Base-by-base conservation (phyloP, 2,888 invertebrate genomes). In the Chaitophorus viminalis region DNA sequence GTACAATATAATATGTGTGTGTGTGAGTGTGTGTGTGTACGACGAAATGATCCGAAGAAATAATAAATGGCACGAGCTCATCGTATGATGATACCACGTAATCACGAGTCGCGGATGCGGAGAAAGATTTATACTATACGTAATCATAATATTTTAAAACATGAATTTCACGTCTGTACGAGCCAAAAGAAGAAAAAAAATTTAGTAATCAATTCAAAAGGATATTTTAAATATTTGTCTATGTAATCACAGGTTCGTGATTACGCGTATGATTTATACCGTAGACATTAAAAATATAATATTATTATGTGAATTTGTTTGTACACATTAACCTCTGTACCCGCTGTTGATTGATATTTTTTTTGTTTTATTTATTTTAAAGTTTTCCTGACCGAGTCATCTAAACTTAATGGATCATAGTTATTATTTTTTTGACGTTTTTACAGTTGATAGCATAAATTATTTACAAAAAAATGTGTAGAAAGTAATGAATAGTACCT, bases 121-220 rank as follows among this genome's bases (percentile, higher is more conserved):
- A 33, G 72, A 82, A 74, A 82, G 72, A 74, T 81, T 46, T 17
- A 60, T 54, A n/a, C 54, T 74, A n/a, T n/a, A 74, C 36, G 54
- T 54, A 74, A 82, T 36, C 82, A 9, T 54, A 36, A 60, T 60
- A 60, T 81, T 70, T 25, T 52, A 82, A 52, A 70, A 82, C 25
- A 82, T 6, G 46, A 70, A 82, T 46, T 82, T 46, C n/a, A 81
- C 29, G 68, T 14, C 29, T 36, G n/a, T 9, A 70, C 33, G 17
- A 31, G n/a, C 18, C 68, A 39, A 33, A 78, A 46, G 46, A 46
- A 46, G 14, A 46, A 9, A 46, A 46, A 1, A 46, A 46, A 14
- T 14, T 14, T 14, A 46, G 14, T 46, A 46, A 46, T 14, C 11
- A 46, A 21, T 31, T 39, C 29, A 36, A 74, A 11, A 29, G 18